These are phyloP conservation scores for Kuschelorhynchus macadamiae DNA, from an alignment of 2,888 invertebrate genomes.

Conservation along the genomic window DNA sequence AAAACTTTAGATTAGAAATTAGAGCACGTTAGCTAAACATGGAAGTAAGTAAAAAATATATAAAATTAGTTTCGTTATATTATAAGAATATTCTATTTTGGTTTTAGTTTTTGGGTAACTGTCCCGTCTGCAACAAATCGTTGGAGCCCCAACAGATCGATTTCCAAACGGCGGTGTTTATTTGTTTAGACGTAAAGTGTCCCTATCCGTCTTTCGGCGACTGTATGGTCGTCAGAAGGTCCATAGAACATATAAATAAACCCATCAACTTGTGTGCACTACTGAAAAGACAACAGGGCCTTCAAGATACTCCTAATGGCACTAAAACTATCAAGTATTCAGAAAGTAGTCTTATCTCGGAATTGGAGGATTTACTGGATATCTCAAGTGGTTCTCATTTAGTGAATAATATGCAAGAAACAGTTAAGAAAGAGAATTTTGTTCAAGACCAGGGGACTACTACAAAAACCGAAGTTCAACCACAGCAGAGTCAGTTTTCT, in stretches of 20 bases:
- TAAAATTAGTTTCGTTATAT: too few relatives aligned
- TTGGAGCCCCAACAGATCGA: conserved; percentile 55
- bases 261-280: conserved; percentile 5
- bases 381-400: not conserved
- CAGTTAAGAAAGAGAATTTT: conserved; percentile 5
- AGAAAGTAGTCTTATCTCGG: conserved; percentile 13
- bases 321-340: not conserved
- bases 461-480: not conserved
- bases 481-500: not conserved
- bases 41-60: conserved; percentile 7
- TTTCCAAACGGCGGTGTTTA: conserved; percentile 52
- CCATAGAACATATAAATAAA: conserved; percentile 50
- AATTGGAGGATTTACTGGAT: conserved; percentile 23
- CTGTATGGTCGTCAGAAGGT: conserved; percentile 52
- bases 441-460: not conserved
- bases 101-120: conserved; percentile 29
- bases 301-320: not conserved
- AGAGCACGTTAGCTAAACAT: too few relatives aligned
- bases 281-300: not conserved
- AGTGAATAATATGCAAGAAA: not conserved
- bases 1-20: too few relatives aligned
- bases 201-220: conserved; percentile 53
- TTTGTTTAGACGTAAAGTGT: conserved; percentile 54
- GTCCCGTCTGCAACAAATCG: conserved; percentile 52
- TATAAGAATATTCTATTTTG: not conserved